Percentiles rank a stretch among this genome's conserved stretches.
phyloP scores from a whole-genome alignment of 2,888 invertebrate species.

The Axea sp. region DNA sequence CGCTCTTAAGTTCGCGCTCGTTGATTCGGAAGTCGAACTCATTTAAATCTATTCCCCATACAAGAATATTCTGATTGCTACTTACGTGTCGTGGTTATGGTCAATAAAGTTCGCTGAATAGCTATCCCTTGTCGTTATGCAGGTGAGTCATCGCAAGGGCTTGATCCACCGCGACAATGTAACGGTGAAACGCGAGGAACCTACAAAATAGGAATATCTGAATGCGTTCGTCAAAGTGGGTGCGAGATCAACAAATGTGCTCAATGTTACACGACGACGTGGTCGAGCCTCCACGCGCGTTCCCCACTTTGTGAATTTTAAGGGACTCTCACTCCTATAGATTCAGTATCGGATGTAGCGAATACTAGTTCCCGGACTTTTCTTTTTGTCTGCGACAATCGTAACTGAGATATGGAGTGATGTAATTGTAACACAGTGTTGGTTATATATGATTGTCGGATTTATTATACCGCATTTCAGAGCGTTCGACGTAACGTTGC shows the following conservation, averaged over 20 bases:
- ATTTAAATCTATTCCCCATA: no score
- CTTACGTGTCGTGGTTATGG: no score
- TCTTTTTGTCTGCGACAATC: constrained; percentile 1
- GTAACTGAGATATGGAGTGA: constrained; percentile 20
- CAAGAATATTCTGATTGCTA: no score
- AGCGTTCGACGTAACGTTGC: no score
- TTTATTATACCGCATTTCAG: no score
- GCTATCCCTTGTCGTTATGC: constrained; percentile 1
- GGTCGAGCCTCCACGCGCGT: constrained; percentile 69
- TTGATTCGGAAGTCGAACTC: no score
- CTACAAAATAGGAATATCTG: constrained; percentile 20
- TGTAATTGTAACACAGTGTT: constrained; percentile 29
- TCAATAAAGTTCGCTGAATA: no score
- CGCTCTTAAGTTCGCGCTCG: no score
- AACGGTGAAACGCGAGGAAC: constrained; percentile 21
- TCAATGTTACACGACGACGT: constrained; percentile 65
- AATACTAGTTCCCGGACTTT: constrained; percentile 44
- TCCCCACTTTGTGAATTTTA: constrained; percentile 65
- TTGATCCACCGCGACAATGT: constrained; percentile 4
- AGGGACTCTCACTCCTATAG: constrained; percentile 56
- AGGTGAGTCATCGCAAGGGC: constrained; percentile 7
- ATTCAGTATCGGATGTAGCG: constrained; percentile 56
- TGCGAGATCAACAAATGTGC: constrained; percentile 66
- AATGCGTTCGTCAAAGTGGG: constrained; percentile 63
- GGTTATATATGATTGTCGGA: no score